A percentile compares a stretch with the other conserved stretches of the same genome.
Evolutionary conservation across 2,797 vertebrate species (phyloP).

Genomic region (Podarcis lilfordi): DNA sequence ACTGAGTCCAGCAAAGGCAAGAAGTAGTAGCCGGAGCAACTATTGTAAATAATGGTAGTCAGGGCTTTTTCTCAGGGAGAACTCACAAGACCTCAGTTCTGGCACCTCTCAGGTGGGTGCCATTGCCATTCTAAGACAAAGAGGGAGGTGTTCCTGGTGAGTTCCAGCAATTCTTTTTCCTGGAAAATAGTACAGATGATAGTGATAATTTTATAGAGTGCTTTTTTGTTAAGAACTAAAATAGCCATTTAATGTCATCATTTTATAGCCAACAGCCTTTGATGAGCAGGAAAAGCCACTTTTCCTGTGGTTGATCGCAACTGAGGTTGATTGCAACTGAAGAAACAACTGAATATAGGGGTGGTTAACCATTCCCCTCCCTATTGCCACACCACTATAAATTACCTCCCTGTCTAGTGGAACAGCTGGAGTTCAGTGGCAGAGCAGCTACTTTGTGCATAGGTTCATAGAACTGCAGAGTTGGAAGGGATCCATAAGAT

Average conservation of each 20-base stretch:
- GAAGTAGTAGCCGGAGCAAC: background rate
- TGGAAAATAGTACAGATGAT: no score
- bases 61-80: no score
- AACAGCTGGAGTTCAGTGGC: no score
- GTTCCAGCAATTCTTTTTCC: no score
- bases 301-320: background rate
- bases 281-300: background rate
- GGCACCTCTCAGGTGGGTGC: no score
- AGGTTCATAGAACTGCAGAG: no score
- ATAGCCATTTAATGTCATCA: background rate
- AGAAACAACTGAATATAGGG: background rate
- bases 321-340: background rate
- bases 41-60: background rate
- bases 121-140: no score
- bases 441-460: no score
- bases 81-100: no score
- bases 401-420: background rate
- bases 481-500: no score
- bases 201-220: background rate
- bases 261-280: background rate
- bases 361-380: background rate
- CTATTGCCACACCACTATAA: background rate
- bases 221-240: background rate
- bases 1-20: background rate
- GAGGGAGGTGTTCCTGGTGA: no score